A percentile compares a stretch with the other conserved stretches of the same genome.
Evolutionary conservation across 2,888 invertebrate species (phyloP).

Genomic region (Apoda limacodes): DNA sequence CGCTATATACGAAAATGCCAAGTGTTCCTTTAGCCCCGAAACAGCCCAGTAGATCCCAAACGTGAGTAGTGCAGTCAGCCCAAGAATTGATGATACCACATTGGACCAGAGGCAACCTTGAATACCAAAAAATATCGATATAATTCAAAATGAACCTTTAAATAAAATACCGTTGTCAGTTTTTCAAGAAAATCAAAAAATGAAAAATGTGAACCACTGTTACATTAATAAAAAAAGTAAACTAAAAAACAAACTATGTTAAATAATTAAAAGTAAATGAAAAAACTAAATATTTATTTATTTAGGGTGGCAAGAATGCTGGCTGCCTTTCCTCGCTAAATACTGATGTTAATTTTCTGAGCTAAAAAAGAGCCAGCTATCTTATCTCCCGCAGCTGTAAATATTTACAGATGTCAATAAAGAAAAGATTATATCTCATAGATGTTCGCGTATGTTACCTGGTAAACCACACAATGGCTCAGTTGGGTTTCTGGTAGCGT

Average conservation of each 20-base stretch:
- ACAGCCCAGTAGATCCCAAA: slow-evolving; percentile 53
- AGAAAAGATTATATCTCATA: too few species aligned
- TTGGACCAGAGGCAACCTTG: slow-evolving; percentile 52
- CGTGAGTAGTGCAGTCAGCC: slow-evolving; percentile 33
- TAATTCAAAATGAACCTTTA: neutral
- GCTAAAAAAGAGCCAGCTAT: too few species aligned
- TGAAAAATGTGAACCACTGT: neutral
- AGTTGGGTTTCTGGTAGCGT: slow-evolving; percentile 55
- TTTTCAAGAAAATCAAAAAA: slow-evolving; percentile 6
- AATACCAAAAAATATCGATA: slow-evolving; percentile 7
- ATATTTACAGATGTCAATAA: too few species aligned
- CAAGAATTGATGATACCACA: slow-evolving; percentile 30
- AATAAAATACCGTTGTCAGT: too few species aligned
- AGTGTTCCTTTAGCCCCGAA: slow-evolving; percentile 38
- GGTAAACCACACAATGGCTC: slow-evolving; percentile 54
- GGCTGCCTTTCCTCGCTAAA: too few species aligned
- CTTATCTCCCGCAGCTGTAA: too few species aligned
- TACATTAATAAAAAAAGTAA: neutral
- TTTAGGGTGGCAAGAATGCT: too few species aligned
- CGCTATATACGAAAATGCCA: slow-evolving; percentile 48
- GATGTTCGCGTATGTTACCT: too few species aligned
- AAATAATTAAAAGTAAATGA: too few species aligned
- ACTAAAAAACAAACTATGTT: too few species aligned
- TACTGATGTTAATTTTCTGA: too few species aligned
- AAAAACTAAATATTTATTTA: too few species aligned